Evolutionary conservation across 2,888 invertebrate genomes (phyloP), one percentile per base, ranked within the genome.

Genomic region (Amphipoea lucens): DNA sequence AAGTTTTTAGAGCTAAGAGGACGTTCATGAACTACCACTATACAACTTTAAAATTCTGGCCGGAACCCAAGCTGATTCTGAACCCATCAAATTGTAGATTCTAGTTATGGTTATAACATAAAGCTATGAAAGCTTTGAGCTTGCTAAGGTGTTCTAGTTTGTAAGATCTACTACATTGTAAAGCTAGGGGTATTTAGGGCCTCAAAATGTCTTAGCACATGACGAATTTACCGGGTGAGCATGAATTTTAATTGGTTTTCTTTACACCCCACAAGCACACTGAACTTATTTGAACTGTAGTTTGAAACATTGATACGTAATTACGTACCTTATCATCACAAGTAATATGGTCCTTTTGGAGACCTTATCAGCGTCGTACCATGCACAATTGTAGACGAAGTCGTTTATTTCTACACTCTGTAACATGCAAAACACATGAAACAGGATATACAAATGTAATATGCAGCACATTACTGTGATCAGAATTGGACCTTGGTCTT

Each of bases 391-490:
- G 89, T 95, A 95, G 0, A 95, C 83, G 0, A 93, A 93, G 0
- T 88, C 87, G 36, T 91, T 91, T 29, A 96, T 89, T 84, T 92
- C 88, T 7, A 89, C 89, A 68, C 96, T 96, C 96, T 96, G 90
- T n/a, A 93, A 93, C 12, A 78, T 70, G 0, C 20, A 45, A 14
- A 57, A 45, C 4, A 66, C 0, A 60, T 66, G 12, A 62, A 11
- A 2, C 11, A 51, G 29, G 1, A 4, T n/a, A 36, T 17, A 29
- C 5, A n/a, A 69, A n/a, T 23, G 4, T 23, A 17, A 36, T 23
- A 11, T 6, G 36, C 14, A 72, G 20, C n/a, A 14, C 14, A 7
- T 29, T 29, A 67, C 14, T 57, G 23, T 57, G n/a, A 4, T 60
- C 57, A 60, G 11, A 60, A n/a, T 60, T 60, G 12, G 57, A 60